Evolutionary conservation across 2,113 vertebrate genomes (phyloP).

Genomic region (Larimichthys polyactis): DNA sequence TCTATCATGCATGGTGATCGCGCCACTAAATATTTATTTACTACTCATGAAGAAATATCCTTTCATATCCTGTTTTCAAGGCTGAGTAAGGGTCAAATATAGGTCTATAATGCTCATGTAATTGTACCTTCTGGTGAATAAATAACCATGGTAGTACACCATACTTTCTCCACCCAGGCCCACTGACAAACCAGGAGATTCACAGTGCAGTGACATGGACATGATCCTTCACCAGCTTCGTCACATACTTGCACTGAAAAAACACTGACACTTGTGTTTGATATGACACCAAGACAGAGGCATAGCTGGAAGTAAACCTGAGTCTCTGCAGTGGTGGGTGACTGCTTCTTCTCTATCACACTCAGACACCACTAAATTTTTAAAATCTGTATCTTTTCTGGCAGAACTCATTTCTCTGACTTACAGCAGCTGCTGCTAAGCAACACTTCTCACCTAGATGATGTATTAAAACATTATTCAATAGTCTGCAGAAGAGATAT

Average conservation of each 20-base stretch:
- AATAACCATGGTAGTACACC: background rate
- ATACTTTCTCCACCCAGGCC: background rate
- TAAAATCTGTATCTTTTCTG: conserved; percentile 2
- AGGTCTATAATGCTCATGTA: background rate
- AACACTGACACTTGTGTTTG: conserved; percentile 12
- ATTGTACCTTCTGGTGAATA: background rate
- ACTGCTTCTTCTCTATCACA: background rate
- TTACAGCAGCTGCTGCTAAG: conserved; percentile 4
- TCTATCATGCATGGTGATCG: background rate
- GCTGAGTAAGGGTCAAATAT: background rate
- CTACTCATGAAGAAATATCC: background rate
- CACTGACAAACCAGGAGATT: conserved; percentile 1
- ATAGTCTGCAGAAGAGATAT: background rate
- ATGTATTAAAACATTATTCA: background rate
- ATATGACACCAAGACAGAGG: background rate
- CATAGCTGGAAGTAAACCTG: conserved; percentile 13
- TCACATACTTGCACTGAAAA: background rate
- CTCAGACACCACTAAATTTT: background rate
- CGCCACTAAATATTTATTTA: background rate
- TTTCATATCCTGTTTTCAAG: background rate
- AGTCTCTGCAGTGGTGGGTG: background rate
- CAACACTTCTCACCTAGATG: background rate
- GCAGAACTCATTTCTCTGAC: background rate
- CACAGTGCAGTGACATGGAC: conserved; percentile 3
- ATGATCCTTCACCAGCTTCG: background rate